Percentiles rank a stretch among this genome's conserved stretches.
These are phyloP conservation scores for Formica aserva DNA, from an alignment of 2,888 invertebrate genomes.

Conservation along the genomic window DNA sequence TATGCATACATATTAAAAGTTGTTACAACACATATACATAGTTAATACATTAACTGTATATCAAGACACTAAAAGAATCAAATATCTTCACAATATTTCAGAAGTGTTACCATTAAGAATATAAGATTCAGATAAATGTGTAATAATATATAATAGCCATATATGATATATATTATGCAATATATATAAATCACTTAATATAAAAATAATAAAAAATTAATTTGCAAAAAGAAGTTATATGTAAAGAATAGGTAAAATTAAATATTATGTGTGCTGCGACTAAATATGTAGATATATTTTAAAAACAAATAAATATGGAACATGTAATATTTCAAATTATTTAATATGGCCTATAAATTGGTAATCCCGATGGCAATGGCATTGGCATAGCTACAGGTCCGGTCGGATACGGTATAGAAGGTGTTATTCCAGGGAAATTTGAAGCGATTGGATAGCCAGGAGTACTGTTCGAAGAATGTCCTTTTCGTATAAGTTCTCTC, in stretches of 20 bases:
- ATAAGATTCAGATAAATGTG: not conserved
- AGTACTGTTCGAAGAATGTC: conserved; percentile 77
- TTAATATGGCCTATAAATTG: conserved; percentile 75
- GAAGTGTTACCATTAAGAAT: not conserved
- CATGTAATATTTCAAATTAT: conserved; percentile 16
- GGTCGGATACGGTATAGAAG: conserved; percentile 89
- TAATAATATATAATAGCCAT: not conserved
- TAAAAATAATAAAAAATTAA: conserved; percentile 33
- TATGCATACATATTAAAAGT: not conserved
- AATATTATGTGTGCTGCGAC: not conserved
- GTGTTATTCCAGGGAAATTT: conserved; percentile 86
- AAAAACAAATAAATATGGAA: conserved; percentile 28
- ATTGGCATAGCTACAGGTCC: conserved; percentile 93
- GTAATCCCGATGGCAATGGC: conserved; percentile 86
- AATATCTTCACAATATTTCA: conserved; percentile 12
- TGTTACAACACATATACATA: not conserved
- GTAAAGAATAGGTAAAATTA: not conserved
- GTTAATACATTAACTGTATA: not conserved
- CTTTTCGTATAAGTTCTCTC: conserved; percentile 89
- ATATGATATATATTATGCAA: not conserved
- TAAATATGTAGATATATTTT: not conserved
- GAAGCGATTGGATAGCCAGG: conserved; percentile 78
- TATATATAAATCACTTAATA: not conserved
- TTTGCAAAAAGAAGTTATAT: not conserved
- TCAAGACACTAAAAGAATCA: not conserved